A percentile compares a stretch with the other conserved stretches of the same genome.
These are phyloP conservation scores for Zenarchopterus dispar DNA, from an alignment of 2,797 vertebrate species.

Conservation along the genomic window DNA sequence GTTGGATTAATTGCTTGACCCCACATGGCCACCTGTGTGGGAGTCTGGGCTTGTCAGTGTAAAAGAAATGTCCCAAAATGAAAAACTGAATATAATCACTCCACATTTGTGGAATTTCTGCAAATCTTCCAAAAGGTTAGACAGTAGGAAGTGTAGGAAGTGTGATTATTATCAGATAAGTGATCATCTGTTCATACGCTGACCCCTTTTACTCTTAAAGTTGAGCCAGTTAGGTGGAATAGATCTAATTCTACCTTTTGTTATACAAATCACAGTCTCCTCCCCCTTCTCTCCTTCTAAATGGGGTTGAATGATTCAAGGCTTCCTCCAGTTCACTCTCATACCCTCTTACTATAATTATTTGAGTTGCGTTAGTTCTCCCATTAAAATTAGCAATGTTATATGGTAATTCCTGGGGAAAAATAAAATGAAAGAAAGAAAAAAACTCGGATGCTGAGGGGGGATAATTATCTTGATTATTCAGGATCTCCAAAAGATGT, in stretches of 20 bases:
- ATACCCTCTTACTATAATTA: conserved; percentile 50
- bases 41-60: background rate
- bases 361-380: conserved; percentile 62
- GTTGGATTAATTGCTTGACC: conserved; percentile 84
- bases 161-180: conserved; percentile 10
- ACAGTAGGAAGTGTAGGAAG: background rate
- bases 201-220: conserved; percentile 22
- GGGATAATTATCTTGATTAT: conserved; percentile 86
- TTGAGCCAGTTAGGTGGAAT: conserved; percentile 11
- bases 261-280: conserved; percentile 32
- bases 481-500: conserved; percentile 74
- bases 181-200: conserved; percentile 6
- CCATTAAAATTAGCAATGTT: conserved; percentile 77
- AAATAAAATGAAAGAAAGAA: background rate
- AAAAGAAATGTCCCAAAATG: background rate
- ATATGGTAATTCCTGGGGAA: conserved; percentile 78
- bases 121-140: background rate
- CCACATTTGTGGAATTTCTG: conserved; percentile 11
- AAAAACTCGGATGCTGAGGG: conserved; percentile 70
- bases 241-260: conserved; percentile 39
- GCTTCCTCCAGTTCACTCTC: conserved; percentile 30
- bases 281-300: conserved; percentile 29
- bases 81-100: conserved; percentile 17
- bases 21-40: conserved; percentile 49
- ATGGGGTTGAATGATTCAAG: conserved; percentile 46